These are phyloP conservation scores for Eumeta japonica DNA, from an alignment of 1,140 invertebrate genomes.

Conservation along the genomic window DNA sequence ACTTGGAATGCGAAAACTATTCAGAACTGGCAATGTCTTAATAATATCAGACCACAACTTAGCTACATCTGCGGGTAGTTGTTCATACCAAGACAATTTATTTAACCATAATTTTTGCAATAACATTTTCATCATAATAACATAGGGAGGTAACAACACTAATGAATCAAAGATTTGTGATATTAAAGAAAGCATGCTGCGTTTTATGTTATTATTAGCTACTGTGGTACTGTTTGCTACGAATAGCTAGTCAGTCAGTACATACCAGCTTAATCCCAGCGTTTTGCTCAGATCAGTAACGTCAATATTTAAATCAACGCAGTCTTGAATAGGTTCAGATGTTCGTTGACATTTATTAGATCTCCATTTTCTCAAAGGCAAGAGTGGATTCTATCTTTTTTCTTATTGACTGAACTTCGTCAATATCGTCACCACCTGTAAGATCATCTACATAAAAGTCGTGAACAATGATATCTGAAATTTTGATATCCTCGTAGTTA, in stretches of 20 bases:
- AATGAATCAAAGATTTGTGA: slow-evolving; percentile 14
- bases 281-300: no score
- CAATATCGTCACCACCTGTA: no score
- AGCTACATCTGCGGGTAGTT: slow-evolving; percentile 4
- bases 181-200: slow-evolving; percentile 12
- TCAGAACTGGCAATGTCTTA: slow-evolving; percentile 7
- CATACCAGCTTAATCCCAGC: neutral
- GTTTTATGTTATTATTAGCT: neutral
- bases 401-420: no score
- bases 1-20: slow-evolving; percentile 13
- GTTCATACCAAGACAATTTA: slow-evolving; percentile 10
- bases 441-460: slow-evolving; percentile 56
- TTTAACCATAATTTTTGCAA: slow-evolving; percentile 14
- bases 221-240: neutral
- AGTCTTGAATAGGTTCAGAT: no score
- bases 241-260: neutral
- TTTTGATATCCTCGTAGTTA: slow-evolving; percentile 7
- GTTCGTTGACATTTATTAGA: no score
- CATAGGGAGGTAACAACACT: slow-evolving; percentile 10
- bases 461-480: slow-evolving; percentile 16
- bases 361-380: no score
- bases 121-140: slow-evolving; percentile 12
- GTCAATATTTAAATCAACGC: no score
- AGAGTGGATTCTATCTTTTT: no score
- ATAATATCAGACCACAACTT: slow-evolving; percentile 9